Percentiles rank a stretch among this genome's conserved stretches.
These are phyloP conservation scores for Diploscapter pachys DNA, from an alignment of 1,140 invertebrate species.

Conservation along the genomic window DNA sequence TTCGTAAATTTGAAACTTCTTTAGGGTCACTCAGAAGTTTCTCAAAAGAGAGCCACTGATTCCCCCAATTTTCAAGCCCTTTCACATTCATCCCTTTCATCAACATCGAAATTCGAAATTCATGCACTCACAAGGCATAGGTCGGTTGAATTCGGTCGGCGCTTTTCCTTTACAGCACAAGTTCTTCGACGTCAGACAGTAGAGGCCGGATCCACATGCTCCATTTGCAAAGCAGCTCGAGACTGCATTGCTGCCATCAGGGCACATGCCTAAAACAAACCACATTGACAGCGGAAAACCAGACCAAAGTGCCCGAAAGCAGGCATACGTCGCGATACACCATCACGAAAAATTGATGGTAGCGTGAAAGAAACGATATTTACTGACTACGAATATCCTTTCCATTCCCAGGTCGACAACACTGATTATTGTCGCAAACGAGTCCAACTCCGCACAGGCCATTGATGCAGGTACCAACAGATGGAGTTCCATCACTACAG, in stretches of 20 bases:
- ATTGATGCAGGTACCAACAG: constrained; percentile 37
- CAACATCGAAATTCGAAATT: too few species aligned
- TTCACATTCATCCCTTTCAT: too few species aligned
- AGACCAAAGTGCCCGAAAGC: constrained; percentile 5
- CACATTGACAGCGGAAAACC: constrained; percentile 7
- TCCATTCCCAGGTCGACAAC: constrained; percentile 20
- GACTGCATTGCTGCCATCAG: constrained; percentile 37
- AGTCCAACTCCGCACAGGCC: constrained; percentile 40
- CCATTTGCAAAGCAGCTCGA: constrained; percentile 37
- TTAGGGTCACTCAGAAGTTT: too few species aligned
- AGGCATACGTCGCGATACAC: not conserved
- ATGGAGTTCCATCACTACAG: constrained; percentile 34
- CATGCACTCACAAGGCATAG: too few species aligned
- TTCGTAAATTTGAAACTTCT: too few species aligned
- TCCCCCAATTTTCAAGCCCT: too few species aligned
- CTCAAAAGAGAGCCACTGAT: too few species aligned
- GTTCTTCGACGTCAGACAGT: constrained; percentile 30
- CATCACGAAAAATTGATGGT: constrained; percentile 19
- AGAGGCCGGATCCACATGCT: constrained; percentile 29
- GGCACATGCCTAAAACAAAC: constrained; percentile 33
- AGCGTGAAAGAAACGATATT: constrained; percentile 6
- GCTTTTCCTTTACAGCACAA: constrained; percentile 25
- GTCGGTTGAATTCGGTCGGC: too few species aligned
- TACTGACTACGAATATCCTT: too few species aligned
- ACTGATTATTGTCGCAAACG: constrained; percentile 27